phyloP scores from a whole-genome alignment of 2,113 vertebrate genomes.

The Dicaeum eximium region DNA sequence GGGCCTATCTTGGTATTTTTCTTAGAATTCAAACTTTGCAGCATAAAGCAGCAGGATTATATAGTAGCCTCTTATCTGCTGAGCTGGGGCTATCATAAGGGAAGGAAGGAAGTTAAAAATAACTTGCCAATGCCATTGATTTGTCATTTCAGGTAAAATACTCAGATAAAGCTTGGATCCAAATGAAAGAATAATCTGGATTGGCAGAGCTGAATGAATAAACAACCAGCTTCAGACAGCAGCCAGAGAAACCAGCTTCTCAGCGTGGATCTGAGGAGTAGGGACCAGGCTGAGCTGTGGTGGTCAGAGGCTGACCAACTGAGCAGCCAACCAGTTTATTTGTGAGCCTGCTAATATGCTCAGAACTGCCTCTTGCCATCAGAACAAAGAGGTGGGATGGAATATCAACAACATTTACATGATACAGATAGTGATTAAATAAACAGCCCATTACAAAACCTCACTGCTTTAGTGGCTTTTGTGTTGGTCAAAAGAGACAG shows the following conservation, averaged over 20 bases:
- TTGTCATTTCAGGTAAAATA: conserved; percentile 70
- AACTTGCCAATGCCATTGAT: conserved; percentile 59
- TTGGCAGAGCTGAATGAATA: conserved; percentile 72
- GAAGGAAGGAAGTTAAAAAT: background rate
- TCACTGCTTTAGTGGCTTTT: conserved; percentile 37
- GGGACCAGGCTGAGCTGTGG: conserved; percentile 67
- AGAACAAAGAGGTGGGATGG: conserved; percentile 35
- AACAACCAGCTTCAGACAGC: conserved; percentile 49
- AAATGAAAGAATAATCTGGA: conserved; percentile 72
- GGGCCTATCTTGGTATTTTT: background rate
- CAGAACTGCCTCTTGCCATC: conserved; percentile 72
- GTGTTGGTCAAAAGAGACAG: conserved; percentile 66
- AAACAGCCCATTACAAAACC: conserved; percentile 65
- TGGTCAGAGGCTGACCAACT: conserved; percentile 67
- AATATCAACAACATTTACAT: conserved; percentile 65
- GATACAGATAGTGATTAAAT: conserved; percentile 70
- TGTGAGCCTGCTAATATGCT: conserved; percentile 57
- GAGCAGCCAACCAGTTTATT: conserved; percentile 67
- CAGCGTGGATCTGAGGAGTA: conserved; percentile 65
- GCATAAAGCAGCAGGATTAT: background rate
- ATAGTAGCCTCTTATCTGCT: background rate
- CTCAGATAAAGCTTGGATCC: conserved; percentile 70
- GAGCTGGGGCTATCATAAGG: background rate
- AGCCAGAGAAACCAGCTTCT: conserved; percentile 74
- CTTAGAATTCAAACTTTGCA: background rate